Conservation (phyloP, 2,888 invertebrate species). For the Drosophila percnosoma region DNA sequence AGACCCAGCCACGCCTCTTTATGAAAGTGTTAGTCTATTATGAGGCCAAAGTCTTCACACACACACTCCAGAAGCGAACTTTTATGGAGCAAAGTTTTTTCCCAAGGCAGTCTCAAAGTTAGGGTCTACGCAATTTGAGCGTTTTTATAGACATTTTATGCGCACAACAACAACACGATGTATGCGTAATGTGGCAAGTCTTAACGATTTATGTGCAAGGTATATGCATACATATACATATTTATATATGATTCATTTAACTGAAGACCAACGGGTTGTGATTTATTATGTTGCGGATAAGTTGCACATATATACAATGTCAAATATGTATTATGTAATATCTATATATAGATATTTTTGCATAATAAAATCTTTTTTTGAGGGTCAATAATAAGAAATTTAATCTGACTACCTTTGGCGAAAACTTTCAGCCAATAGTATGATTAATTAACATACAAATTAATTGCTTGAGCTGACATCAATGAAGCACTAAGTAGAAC, state of each 20-base stretch:
- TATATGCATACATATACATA: slow-evolving; percentile 21
- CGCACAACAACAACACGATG: slow-evolving; percentile 48
- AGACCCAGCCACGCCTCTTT: slow-evolving; percentile 45
- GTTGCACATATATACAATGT: neutral
- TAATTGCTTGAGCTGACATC: neutral
- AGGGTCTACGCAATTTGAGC: slow-evolving; percentile 62
- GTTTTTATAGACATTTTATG: slow-evolving; percentile 73
- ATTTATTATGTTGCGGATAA: neutral
- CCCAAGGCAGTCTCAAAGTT: slow-evolving; percentile 48
- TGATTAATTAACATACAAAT: neutral
- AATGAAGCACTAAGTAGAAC: neutral
- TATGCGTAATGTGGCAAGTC: slow-evolving; percentile 72
- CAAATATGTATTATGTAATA: neutral
- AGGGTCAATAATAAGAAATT: neutral
- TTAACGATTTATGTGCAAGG: slow-evolving; percentile 61
- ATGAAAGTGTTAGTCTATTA: slow-evolving; percentile 54
- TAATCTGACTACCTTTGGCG: neutral
- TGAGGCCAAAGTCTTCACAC: slow-evolving; percentile 26
- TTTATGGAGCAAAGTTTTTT: slow-evolving; percentile 65
- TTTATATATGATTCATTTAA: slow-evolving; percentile 21
- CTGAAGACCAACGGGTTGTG: slow-evolving; percentile 12
- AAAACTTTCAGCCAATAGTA: neutral
- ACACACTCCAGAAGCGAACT: slow-evolving; percentile 36
- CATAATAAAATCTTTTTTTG: neutral
- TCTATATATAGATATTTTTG: neutral